These are phyloP conservation scores for Alviniconcha strummeri DNA, from an alignment of 2,888 invertebrate genomes.

Conservation along the genomic window DNA sequence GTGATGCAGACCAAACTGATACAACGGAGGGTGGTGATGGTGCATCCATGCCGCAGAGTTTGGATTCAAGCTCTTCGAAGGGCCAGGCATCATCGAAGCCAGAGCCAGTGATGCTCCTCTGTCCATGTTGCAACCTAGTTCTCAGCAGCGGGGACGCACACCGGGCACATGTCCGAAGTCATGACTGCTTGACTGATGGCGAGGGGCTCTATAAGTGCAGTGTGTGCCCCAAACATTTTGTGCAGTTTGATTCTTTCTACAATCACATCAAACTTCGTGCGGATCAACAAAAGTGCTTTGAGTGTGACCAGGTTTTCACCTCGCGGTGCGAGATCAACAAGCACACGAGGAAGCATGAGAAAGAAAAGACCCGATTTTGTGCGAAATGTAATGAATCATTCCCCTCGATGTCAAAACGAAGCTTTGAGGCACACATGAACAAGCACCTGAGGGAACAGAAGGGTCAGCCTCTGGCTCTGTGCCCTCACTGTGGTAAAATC, in stretches of 20 bases:
- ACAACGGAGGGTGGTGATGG: too few species aligned
- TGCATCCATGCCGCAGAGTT: too few species aligned
- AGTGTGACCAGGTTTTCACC: background rate
- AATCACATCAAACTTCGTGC: background rate
- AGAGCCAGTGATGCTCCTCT: too few species aligned
- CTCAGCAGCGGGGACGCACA: too few species aligned
- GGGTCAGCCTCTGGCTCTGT: background rate
- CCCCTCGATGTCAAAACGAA: conserved; percentile 3
- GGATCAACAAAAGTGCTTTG: background rate
- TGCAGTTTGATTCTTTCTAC: conserved; percentile 4
- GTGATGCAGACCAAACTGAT: too few species aligned
- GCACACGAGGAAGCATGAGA: background rate
- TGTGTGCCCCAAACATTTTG: background rate
- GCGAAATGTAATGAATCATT: background rate
- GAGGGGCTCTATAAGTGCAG: background rate
- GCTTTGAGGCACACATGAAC: background rate
- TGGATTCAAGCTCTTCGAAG: too few species aligned
- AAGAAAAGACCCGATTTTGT: background rate
- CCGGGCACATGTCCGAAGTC: too few species aligned
- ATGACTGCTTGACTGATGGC: too few species aligned
- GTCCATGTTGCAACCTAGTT: too few species aligned
- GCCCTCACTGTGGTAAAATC: conserved; percentile 8
- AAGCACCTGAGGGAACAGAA: background rate
- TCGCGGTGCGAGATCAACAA: background rate
- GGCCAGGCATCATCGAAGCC: too few species aligned